Evolutionary conservation across 1,140 invertebrate species (phyloP), one percentile per base, ranked within the genome.

Genomic region (Lasioglossum baleicum): DNA sequence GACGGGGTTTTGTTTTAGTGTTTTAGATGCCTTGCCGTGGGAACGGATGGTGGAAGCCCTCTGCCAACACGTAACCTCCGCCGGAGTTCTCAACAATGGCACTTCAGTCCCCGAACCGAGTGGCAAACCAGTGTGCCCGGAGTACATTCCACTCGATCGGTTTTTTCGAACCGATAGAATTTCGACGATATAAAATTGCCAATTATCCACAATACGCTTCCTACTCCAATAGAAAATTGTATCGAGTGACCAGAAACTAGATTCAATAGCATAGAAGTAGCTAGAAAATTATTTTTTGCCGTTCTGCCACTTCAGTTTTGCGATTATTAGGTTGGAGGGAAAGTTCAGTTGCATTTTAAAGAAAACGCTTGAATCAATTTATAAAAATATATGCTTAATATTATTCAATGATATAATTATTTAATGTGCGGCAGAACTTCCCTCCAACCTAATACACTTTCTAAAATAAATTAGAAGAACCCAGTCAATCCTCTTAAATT

Each of bases 21-120:
- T 91, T 92, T 90, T 89, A 89, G 84, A 89, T 86, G 86, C 83
- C 86, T 87, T 67, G 82, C 85, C 90, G 90, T 92, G 92, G 90
- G 92, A 92, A 92, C 87, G 84, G 84, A 83, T 83, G 81, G 65
- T 51, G 44, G 58, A 65, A 78, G 44, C 74, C 80, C 77, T 26
- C 56, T 75, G 63, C 75, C 68, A 77, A 67, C 64, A 66, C 83
- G 81, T 88, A 85, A 80, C 78, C 73, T 85, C 64, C 70, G 35
- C 63, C 48, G 68, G 65, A 72, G 78, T 76, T 13, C 81, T 81
- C 78, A 44, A 83, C 87, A 88, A 88, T 88, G 78, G 82, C 69
- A 88, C 82, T 84, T 68, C 66, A 65, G 15, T 48, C 70, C 51
- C 17, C n/a, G 48, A 15, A 44, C 60, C 22, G n/a, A 15, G n/a